Conservation (phyloP, 1,140 invertebrate species). For the Drosophila obscura region DNA sequence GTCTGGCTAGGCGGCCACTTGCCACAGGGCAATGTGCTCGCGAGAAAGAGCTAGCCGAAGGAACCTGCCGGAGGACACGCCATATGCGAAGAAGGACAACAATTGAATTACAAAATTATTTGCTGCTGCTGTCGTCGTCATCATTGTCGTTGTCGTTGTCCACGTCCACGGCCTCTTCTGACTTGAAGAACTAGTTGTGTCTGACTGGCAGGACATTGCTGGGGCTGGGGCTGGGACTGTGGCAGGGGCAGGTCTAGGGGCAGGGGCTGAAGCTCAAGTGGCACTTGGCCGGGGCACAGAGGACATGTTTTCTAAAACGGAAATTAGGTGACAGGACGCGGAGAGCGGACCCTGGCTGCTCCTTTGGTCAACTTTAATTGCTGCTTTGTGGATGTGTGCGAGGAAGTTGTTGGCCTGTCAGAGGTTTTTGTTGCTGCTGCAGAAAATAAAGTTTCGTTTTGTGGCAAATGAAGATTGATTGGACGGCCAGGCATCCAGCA, state of each 20-base stretch:
- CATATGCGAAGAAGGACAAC: slow-evolving; percentile 66
- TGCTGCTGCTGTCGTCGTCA: slow-evolving; percentile 41
- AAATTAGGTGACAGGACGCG: slow-evolving; percentile 80
- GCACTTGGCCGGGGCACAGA: slow-evolving; percentile 42
- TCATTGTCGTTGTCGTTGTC: slow-evolving; percentile 12
- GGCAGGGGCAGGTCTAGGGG: slow-evolving; percentile 1
- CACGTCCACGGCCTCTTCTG: slow-evolving; percentile 31
- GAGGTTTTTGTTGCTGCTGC: slow-evolving; percentile 7
- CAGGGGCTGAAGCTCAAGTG: slow-evolving; percentile 50
- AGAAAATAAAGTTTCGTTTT: slow-evolving; percentile 9
- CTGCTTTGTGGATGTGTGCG: slow-evolving; percentile 28
- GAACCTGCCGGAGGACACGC: slow-evolving; percentile 49
- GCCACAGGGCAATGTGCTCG: slow-evolving; percentile 43
- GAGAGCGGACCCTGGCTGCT: slow-evolving; percentile 49
- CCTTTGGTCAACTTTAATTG: slow-evolving; percentile 79
- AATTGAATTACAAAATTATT: slow-evolving; percentile 80
- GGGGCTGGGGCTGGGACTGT: neutral
- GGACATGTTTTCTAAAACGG: slow-evolving; percentile 77
- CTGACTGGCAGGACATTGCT: slow-evolving; percentile 29
- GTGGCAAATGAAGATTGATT: slow-evolving; percentile 50
- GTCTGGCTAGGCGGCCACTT: slow-evolving; percentile 51
- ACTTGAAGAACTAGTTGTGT: slow-evolving; percentile 62
- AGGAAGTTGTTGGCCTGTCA: slow-evolving; percentile 25
- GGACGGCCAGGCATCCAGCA: neutral
- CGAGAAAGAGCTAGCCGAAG: slow-evolving; percentile 42